A percentile compares a stretch with the other conserved stretches of the same genome.
Evolutionary conservation across 2,113 vertebrate species (phyloP).

Genomic region (Bucco capensis): DNA sequence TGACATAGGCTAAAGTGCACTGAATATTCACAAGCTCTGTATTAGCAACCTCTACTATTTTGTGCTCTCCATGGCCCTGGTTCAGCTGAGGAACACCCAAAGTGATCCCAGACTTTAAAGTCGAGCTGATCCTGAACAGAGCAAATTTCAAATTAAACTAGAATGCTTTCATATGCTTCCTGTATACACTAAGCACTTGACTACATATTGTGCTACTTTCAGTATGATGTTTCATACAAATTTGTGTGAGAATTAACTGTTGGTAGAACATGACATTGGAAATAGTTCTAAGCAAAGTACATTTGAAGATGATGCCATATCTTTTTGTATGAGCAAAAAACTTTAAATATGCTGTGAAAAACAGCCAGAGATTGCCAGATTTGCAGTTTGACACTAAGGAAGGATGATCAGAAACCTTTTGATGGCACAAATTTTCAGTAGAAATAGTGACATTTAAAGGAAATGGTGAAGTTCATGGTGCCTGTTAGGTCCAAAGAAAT

Average conservation of each 20-base stretch:
- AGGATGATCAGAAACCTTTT: neutral
- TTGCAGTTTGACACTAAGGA: neutral
- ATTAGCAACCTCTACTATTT: slow-evolving; percentile 14
- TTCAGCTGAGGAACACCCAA: slow-evolving; percentile 55
- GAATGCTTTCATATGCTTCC: slow-evolving; percentile 1
- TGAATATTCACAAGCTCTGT: slow-evolving; percentile 49
- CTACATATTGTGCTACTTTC: neutral
- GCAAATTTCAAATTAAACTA: slow-evolving; percentile 37
- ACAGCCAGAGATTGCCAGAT: neutral
- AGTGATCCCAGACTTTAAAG: slow-evolving; percentile 50
- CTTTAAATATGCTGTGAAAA: neutral
- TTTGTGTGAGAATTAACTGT: neutral
- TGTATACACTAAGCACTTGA: neutral
- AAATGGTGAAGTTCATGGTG: neutral
- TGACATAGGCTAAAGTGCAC: slow-evolving; percentile 35
- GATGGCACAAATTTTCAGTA: neutral
- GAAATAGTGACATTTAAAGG: neutral
- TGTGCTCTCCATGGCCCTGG: neutral
- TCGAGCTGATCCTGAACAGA: slow-evolving; percentile 6
- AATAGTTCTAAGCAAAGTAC: neutral
- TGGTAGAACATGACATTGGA: neutral
- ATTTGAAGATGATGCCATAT: neutral
- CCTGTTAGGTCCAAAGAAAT: neutral
- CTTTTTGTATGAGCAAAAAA: neutral
- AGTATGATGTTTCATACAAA: neutral